phyloP scores from a whole-genome alignment of 1,140 invertebrate species.

The Bombus sibiricus region DNA sequence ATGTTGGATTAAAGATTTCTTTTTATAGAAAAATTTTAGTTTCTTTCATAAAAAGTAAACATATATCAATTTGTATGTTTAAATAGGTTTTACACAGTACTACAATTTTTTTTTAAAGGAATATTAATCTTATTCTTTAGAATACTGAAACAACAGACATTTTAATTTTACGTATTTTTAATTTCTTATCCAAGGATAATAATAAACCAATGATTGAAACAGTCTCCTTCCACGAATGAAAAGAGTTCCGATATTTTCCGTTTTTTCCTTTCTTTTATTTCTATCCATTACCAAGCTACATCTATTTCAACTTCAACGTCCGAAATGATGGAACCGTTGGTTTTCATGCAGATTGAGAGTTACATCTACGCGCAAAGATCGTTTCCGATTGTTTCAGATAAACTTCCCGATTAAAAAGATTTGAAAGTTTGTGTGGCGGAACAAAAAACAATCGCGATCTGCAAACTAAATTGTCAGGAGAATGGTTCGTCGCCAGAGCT shows the following conservation, averaged over 20 bases:
- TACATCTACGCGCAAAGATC: background rate
- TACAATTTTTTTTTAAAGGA: too few species aligned
- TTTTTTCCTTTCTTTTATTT: background rate
- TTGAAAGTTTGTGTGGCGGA: background rate
- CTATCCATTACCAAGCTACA: background rate
- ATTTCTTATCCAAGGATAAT: too few species aligned
- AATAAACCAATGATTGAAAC: too few species aligned
- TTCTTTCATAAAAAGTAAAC: too few species aligned
- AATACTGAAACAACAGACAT: too few species aligned
- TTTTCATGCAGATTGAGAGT: background rate
- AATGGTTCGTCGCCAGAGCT: background rate
- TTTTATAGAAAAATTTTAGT: too few species aligned
- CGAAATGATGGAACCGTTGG: background rate
- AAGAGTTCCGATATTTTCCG: background rate
- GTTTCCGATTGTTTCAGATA: background rate
- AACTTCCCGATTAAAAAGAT: background rate
- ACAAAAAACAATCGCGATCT: background rate
- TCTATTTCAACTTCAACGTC: background rate
- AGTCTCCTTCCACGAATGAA: background rate
- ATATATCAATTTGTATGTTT: too few species aligned
- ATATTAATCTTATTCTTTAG: too few species aligned
- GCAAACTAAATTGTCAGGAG: background rate
- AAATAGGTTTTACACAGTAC: too few species aligned
- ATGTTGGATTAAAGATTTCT: too few species aligned
- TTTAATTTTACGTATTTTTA: too few species aligned